Conservation (phyloP, 2,113 vertebrate genomes). For the human (Homo sapiens) region DNA sequence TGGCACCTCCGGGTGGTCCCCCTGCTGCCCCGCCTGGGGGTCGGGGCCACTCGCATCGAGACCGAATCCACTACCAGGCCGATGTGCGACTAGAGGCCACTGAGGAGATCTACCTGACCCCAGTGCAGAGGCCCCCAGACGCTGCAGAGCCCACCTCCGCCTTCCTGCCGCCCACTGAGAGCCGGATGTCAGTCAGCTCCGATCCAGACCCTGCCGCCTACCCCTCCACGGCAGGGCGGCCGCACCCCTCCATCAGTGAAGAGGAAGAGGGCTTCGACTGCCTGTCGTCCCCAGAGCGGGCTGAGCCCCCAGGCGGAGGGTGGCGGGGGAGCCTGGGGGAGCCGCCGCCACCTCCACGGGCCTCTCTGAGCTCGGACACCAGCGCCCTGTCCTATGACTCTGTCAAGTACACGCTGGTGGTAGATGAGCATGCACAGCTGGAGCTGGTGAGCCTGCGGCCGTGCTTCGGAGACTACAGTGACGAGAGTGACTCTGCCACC, state of each 20-base stretch:
- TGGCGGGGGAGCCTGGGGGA: conserved; percentile 77
- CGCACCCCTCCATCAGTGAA: conserved; percentile 93
- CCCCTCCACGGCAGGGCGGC: conserved; percentile 88
- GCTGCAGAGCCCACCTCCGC: conserved; percentile 83
- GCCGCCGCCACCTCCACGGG: conserved; percentile 83
- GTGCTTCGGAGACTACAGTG: conserved; percentile 96
- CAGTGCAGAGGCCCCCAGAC: conserved; percentile 92
- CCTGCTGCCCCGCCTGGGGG: conserved; percentile 53
- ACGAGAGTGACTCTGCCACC: conserved; percentile 96
- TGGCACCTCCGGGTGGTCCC: conserved; percentile 81
- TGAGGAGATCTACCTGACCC: conserved; percentile 97
- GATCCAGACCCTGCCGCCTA: conserved; percentile 93
- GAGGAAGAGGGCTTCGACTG: conserved; percentile 92
- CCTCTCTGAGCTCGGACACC: conserved; percentile 94
- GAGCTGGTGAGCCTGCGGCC: conserved; percentile 96
- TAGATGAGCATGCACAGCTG: conserved; percentile 96
- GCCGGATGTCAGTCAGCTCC: conserved; percentile 95
- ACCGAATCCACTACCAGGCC: conserved; percentile 93
- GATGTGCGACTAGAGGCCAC: conserved; percentile 94
- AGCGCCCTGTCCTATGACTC: conserved; percentile 97
- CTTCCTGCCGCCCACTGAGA: conserved; percentile 91
- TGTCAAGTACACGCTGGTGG: conserved; percentile 97
- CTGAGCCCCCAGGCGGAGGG: conserved; percentile 69
- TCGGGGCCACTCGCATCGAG: conserved; percentile 84
- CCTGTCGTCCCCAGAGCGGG: conserved; percentile 84